Base-by-base conservation (phyloP, 2,797 vertebrate species). In the Aplochiton taeniatus region DNA sequence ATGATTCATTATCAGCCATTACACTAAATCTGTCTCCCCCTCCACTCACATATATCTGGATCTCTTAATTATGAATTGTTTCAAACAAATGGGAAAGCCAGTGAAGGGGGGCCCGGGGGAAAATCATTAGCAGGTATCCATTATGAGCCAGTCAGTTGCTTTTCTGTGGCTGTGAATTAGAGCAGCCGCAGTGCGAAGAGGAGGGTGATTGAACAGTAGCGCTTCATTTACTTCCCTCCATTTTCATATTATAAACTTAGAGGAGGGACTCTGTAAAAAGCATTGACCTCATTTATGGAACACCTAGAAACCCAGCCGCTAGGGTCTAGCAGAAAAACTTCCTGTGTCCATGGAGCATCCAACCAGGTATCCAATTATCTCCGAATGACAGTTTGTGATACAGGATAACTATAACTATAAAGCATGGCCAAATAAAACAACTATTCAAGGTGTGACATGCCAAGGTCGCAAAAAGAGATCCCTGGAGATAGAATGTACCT, bases 31-130 rank as follows among this genome's bases (percentile, higher is more conserved):
- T 65, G 74, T 79, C 72, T 77, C 80, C 59, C 79, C 85, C 83
- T 70, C 75, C 76, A 56, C 81, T 72, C 73, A 56, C 64, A 61
- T 61, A 72, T 68, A 82, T 85, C 72, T 62, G 58, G 66, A 54
- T 77, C 47, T 79, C 63, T 84, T 81, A 79, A 86, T 89, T 83
- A 83, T 76, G 76, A 53, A 80, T 86, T 49, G 55, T 63, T 73
- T 76, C 43, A 66, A 73, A 31, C 52, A 64, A 76, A 66, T 67
- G 3, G 59, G 48, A 61, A 18, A 59, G 50, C 8, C 14, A 51
- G 16, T 68, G 62, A 55, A 51, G 19, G 60, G 49, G 74, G 81
- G n/a, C n/a, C 45, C 70, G 61, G 50, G 70, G 53, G 17, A 68
- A 66, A 31, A 41, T 68, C 70, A 68, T 31, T 43, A 70, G 60